Conservation (phyloP, 2,113 vertebrate species). For the Pogonocichla stellata region DNA sequence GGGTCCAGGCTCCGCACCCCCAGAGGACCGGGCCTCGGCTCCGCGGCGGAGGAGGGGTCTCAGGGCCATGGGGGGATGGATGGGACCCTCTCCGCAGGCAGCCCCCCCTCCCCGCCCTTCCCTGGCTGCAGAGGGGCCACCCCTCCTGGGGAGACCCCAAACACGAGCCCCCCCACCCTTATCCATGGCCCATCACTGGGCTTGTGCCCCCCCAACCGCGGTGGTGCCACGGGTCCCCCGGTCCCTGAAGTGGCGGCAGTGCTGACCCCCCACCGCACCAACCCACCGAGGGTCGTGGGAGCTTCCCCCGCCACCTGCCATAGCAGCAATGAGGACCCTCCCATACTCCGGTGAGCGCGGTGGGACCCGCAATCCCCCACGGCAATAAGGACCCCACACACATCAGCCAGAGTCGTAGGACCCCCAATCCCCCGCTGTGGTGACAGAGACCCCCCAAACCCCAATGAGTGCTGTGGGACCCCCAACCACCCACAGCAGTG, state of each 20-base stretch:
- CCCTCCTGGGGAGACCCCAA: neutral
- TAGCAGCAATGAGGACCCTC: neutral
- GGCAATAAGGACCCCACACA: neutral
- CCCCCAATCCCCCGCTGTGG: neutral
- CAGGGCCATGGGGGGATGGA: neutral
- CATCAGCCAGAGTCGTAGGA: neutral
- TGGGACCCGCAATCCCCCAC: neutral
- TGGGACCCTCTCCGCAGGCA: neutral
- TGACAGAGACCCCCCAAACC: neutral
- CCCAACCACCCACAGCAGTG: neutral
- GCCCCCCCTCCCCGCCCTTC: neutral
- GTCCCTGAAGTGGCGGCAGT: neutral
- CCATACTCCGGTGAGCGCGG: fast-evolving
- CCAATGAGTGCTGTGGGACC: neutral
- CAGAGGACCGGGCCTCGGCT: neutral
- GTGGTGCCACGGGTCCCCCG: neutral
- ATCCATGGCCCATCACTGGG: neutral
- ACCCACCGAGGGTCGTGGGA: fast-evolving
- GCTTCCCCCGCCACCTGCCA: neutral
- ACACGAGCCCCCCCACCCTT: neutral
- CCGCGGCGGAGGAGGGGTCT: neutral
- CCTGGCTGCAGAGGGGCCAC: too few relatives aligned
- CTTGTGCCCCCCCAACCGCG: neutral
- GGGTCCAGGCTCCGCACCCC: neutral
- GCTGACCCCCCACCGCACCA: neutral